Percentiles rank a stretch among this genome's conserved stretches.
Evolutionary conservation across 2,113 vertebrate genomes (phyloP).

Genomic region (Microtus ochrogaster): DNA sequence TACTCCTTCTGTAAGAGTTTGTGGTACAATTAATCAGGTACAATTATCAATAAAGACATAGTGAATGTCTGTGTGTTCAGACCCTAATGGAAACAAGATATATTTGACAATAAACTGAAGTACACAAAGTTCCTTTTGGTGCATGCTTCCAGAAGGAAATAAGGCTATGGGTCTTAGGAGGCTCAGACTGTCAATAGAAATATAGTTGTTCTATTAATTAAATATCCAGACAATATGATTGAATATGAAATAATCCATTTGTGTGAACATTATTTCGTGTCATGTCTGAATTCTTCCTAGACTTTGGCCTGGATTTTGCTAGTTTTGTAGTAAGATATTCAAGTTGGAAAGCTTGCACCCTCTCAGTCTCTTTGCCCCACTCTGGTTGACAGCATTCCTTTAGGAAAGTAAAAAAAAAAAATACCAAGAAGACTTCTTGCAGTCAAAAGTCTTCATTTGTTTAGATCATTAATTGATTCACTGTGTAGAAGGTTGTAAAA

Average conservation of each 20-base stretch:
- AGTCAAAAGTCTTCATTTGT: not conserved
- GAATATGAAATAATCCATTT: constrained; percentile 74
- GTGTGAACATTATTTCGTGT: constrained; percentile 76
- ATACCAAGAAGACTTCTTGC: not conserved
- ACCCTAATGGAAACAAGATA: constrained; percentile 80
- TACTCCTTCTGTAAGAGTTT: constrained; percentile 82
- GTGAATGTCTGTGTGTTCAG: constrained; percentile 74
- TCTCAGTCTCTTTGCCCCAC: not conserved
- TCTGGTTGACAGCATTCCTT: constrained; percentile 10
- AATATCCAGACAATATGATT: constrained; percentile 75
- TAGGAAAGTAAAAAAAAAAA: constrained; percentile 11
- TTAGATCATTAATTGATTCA: not conserved
- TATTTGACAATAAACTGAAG: constrained; percentile 71
- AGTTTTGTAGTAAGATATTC: not conserved
- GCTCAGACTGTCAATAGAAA: constrained; percentile 70
- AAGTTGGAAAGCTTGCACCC: not conserved
- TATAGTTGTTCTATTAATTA: constrained; percentile 65
- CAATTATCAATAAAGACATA: constrained; percentile 83
- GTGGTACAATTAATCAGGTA: constrained; percentile 78
- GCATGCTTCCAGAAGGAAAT: constrained; percentile 72
- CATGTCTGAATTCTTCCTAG: constrained; percentile 62
- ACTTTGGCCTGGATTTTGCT: constrained; percentile 48
- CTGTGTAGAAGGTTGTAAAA: not conserved
- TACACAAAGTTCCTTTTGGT: constrained; percentile 69
- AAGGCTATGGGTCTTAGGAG: constrained; percentile 60